A percentile compares a stretch with the other conserved stretches of the same genome.
These are phyloP conservation scores for Osmerus eperlanus DNA, from an alignment of 2,113 vertebrate genomes.

Conservation along the genomic window DNA sequence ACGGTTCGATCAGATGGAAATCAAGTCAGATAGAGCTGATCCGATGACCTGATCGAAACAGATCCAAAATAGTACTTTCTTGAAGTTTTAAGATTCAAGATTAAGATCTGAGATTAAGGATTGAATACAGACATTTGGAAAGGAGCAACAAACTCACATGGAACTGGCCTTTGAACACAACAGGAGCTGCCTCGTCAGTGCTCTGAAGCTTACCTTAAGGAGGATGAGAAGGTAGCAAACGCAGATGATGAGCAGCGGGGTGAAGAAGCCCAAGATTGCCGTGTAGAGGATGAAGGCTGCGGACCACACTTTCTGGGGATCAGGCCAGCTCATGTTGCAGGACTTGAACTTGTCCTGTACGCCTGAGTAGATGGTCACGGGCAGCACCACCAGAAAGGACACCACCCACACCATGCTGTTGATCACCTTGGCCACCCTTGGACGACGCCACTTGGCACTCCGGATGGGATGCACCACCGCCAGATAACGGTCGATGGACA, in stretches of 20 bases:
- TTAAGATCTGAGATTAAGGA: too few relatives aligned
- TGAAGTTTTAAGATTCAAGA: too few relatives aligned
- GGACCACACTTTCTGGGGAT: conserved; percentile 74
- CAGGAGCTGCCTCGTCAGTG: too few relatives aligned
- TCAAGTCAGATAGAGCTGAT: too few relatives aligned
- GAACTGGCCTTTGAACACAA: too few relatives aligned
- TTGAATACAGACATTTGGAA: too few relatives aligned
- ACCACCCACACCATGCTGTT: conserved; percentile 79
- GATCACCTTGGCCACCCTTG: conserved; percentile 79
- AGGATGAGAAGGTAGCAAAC: conserved; percentile 90
- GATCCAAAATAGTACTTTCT: too few relatives aligned
- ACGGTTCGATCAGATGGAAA: not conserved
- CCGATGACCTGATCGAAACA: too few relatives aligned
- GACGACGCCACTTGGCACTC: conserved; percentile 81
- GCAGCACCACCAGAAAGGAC: conserved; percentile 83
- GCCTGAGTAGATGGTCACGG: conserved; percentile 79
- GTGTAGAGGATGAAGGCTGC: conserved; percentile 87
- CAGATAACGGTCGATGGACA: conserved; percentile 93
- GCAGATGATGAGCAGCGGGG: conserved; percentile 82
- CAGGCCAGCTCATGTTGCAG: conserved; percentile 92
- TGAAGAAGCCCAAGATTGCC: conserved; percentile 82
- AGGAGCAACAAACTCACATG: too few relatives aligned
- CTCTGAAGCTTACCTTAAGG: conserved; percentile 65
- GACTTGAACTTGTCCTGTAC: conserved; percentile 79
- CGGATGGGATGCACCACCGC: conserved; percentile 88